Evolutionary conservation across 92 coral and sea anemone species (phyloP), one percentile per base, ranked within the genome.

Genomic region (Phenganax subtilis): DNA sequence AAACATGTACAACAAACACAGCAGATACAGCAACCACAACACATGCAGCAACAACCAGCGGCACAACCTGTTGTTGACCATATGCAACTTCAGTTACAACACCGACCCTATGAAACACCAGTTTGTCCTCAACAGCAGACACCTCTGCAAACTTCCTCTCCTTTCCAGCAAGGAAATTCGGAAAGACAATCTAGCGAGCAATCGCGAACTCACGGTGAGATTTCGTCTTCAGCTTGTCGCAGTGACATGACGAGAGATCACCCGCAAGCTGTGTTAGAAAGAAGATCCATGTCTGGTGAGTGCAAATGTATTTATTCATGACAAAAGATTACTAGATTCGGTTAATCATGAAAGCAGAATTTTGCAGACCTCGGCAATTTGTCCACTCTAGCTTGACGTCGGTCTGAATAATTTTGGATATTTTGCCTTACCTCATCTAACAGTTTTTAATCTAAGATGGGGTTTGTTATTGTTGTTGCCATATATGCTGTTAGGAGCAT

Each of bases 21-120:
- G 62, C 80, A 80, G 57, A 85, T 75, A 37, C 85, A 75, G 16
- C 76, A 81, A 52, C 71, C 88, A 12, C 82, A 72, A 14, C 54
- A 67, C 14, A 81, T 73, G 57, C 75, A 86, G 65, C 76, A 66
- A 75, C 55, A 65, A 37, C 76, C 63, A 12, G 6, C 31, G 17
- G 62, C 64, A 25, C 73, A 55, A 74, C 54, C 76, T 37, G 75
- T 57, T 54, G 82, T n/a, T 3, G 88, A 65, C 30, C 54, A 47
- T 44, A 20, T 81, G 62, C 82, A 78, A 27, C 84, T 75, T 74
- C 81, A 80, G 55, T 55, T 61, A 69, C 71, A 75, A 64, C 51
- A 80, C 75, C 37, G 25, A 27, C 56, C 71, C 10, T 81, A 53
- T 15, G 88, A 80, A 30, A 58, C 65, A 55, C 57, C 12, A 44